Evolutionary conservation across 2,888 invertebrate species (phyloP).

Genomic region (Acleris emargana): DNA sequence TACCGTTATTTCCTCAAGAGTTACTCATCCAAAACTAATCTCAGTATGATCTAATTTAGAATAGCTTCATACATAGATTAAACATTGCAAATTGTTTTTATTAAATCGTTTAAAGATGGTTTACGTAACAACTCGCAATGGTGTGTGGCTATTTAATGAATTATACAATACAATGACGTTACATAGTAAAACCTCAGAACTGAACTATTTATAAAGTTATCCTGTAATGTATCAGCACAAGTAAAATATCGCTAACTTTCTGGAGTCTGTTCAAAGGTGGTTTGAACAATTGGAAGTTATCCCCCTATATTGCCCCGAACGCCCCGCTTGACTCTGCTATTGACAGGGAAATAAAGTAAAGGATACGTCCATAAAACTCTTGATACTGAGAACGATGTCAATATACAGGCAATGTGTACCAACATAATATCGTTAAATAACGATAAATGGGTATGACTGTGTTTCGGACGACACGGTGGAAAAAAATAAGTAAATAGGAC

Average conservation of each 20-base stretch:
- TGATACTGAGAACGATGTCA: conserved; percentile 23
- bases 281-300: conserved; percentile 42
- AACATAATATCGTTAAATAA: conserved; percentile 27
- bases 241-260: conserved; percentile 23
- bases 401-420: conserved; percentile 23
- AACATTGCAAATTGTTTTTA: no score
- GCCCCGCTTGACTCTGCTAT: conserved; percentile 34
- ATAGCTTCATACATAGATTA: no score
- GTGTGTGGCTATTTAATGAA: background rate
- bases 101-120: no score
- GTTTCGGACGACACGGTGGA: background rate
- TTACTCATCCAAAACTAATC: no score
- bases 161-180: background rate
- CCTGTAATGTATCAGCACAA: background rate
- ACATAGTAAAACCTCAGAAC: background rate
- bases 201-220: conserved; percentile 3
- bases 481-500: no score
- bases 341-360: conserved; percentile 37
- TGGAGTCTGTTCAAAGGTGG: conserved; percentile 40
- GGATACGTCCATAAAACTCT: conserved; percentile 27
- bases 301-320: conserved; percentile 20
- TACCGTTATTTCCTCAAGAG: no score
- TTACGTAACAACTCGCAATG: no score
- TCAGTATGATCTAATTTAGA: no score
- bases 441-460: conserved; percentile 18